Evolutionary conservation across 2,113 vertebrate species (phyloP).

Genomic region (Gymnogyps californianus): DNA sequence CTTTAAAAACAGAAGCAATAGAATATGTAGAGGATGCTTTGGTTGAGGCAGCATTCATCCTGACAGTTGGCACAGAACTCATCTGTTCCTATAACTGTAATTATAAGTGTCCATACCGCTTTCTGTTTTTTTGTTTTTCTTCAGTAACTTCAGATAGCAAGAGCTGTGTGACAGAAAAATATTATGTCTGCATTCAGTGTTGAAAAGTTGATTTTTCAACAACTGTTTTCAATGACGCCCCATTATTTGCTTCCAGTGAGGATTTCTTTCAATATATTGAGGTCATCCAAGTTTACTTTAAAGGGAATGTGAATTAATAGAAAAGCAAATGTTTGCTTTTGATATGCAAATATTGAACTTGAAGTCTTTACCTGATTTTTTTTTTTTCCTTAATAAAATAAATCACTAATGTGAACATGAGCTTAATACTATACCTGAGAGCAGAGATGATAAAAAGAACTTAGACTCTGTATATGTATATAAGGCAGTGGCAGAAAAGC

Average conservation of each 20-base stretch:
- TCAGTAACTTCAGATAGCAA: neutral
- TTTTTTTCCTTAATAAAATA: neutral
- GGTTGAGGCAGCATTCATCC: neutral
- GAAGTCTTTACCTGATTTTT: neutral
- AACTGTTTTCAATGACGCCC: neutral
- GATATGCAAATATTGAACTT: neutral
- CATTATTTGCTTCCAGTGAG: neutral
- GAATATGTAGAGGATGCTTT: neutral
- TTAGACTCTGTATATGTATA: neutral
- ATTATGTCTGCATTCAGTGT: neutral
- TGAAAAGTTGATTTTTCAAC: neutral
- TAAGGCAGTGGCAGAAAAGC: neutral
- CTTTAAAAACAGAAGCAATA: neutral
- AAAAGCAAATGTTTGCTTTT: neutral
- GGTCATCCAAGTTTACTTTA: neutral
- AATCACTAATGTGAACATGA: neutral
- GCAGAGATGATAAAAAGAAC: neutral
- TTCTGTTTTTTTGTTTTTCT: neutral
- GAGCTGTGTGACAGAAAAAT: neutral
- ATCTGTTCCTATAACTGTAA: neutral
- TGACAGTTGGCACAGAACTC: neutral
- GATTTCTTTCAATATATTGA: neutral
- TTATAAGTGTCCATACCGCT: neutral
- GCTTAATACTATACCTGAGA: neutral
- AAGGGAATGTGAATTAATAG: neutral